Base-by-base conservation (phyloP, 2,797 vertebrate genomes). In the Cygnus olor region DNA sequence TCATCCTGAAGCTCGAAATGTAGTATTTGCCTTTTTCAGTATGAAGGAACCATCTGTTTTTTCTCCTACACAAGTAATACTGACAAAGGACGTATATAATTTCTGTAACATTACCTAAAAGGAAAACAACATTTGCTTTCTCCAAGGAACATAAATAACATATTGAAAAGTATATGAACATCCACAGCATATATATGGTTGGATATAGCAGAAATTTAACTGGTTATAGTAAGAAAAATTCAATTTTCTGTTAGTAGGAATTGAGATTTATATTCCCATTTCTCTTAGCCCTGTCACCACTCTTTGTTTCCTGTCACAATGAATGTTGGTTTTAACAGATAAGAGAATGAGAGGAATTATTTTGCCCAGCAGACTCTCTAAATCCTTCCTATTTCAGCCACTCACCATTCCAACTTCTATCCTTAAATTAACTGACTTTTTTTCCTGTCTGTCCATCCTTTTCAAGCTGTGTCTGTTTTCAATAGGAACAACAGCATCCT, bases 101-200 rank as follows among this genome's bases (percentile, higher is more conserved):
- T 93, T 63, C 88, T 74, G 30, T 78, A 93, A 80, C 17, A 2
- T 82, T 94, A 78, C 90, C 85, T 94, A 58, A 91, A 94, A 78
- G 49, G 90, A 94, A 96, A 97, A 94, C 83, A 96, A 66, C 91
- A 95, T 96, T 96, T 97, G 91, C 94, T 95, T 94, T 80, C 76
- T 82, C 57, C 45, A 44, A 89, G 65, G 54, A 96, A 89, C 76
- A 94, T 92, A 96, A 97, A 96, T 95, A 96, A 96, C 95, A 96
- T 96, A 94, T 97, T 96, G 95, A 87, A 87, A 94, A 96, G 61
- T 94, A 72, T 90, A 93, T 95, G 96, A 96, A 95, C 85, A 93
- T 95, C 80, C 78, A 94, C 45, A 76, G 45, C 12, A 36, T 71
- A 14, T 73, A 61, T 80, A 28, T 80, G 11, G n/a, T 54, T 92